These are phyloP conservation scores for Dioctria rufipes DNA, from an alignment of 2,888 invertebrate species.

Conservation along the genomic window DNA sequence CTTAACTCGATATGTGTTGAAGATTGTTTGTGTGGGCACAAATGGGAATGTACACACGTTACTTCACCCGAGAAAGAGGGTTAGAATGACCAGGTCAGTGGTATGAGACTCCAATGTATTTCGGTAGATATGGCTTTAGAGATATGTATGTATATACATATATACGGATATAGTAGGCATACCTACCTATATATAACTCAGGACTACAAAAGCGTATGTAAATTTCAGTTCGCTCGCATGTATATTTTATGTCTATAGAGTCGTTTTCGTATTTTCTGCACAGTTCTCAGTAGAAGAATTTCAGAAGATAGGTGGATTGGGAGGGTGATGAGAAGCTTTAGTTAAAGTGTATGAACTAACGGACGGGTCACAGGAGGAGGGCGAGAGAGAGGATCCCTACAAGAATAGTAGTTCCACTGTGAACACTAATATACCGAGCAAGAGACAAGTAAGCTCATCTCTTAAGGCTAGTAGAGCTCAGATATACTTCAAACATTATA, in stretches of 20 bases:
- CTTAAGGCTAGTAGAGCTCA: constrained; percentile 44
- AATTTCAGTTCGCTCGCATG: constrained; percentile 28
- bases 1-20: constrained; percentile 46
- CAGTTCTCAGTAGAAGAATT: constrained; percentile 22
- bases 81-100: constrained; percentile 52
- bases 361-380: neutral
- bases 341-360: constrained; percentile 39
- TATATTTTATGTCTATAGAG: constrained; percentile 50
- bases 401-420: constrained; percentile 24
- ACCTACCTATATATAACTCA: neutral
- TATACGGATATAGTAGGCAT: neutral
- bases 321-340: constrained; percentile 18
- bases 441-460: constrained; percentile 26
- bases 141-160: neutral
- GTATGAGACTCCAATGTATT: constrained; percentile 47
- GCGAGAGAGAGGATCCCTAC: neutral
- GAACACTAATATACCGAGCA: constrained; percentile 35
- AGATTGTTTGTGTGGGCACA: constrained; percentile 50
- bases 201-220: constrained; percentile 44
- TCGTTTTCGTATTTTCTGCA: constrained; percentile 24
- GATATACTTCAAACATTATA: constrained; percentile 43
- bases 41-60: constrained; percentile 52
- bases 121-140: constrained; percentile 24
- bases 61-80: constrained; percentile 51
- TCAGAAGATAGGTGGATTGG: neutral